A percentile compares a stretch with the other conserved stretches of the same genome.
These are phyloP conservation scores for Sarotherodon lohbergeri DNA, from an alignment of 2,113 vertebrate genomes.

Conservation along the genomic window DNA sequence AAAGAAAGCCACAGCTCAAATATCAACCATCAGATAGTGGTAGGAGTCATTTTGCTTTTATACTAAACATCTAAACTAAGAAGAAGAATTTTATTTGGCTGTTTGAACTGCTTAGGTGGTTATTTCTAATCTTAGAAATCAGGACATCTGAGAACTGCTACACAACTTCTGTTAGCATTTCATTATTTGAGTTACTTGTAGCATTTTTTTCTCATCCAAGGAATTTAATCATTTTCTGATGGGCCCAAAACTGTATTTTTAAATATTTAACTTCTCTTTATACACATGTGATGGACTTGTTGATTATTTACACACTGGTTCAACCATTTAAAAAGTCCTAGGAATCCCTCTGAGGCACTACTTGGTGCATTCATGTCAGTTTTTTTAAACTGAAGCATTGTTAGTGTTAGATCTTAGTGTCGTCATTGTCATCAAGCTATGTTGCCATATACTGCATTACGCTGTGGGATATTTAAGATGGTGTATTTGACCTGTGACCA, in stretches of 20 bases:
- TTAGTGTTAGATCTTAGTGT: neutral
- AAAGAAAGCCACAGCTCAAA: slow-evolving; percentile 43
- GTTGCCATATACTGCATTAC: neutral
- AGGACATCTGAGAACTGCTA: neutral
- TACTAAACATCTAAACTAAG: neutral
- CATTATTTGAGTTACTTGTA: neutral
- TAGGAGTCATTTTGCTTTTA: neutral
- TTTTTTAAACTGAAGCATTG: neutral
- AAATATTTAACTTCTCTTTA: neutral
- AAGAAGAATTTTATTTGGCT: neutral
- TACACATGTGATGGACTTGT: neutral
- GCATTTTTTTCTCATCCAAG: neutral
- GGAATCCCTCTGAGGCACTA: neutral
- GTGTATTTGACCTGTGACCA: neutral
- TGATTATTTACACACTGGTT: neutral
- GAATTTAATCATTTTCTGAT: neutral
- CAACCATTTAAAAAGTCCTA: neutral
- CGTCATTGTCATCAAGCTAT: neutral
- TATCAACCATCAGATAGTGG: slow-evolving; percentile 4
- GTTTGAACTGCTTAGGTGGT: neutral
- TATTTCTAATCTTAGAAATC: neutral
- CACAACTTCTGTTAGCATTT: neutral
- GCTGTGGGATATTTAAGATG: neutral
- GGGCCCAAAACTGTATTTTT: neutral
- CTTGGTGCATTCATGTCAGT: neutral